A percentile compares a stretch with the other conserved stretches of the same genome.
Conservation (phyloP, 2,113 vertebrate genomes). For the Brachyhypopomus gauderio region DNA sequence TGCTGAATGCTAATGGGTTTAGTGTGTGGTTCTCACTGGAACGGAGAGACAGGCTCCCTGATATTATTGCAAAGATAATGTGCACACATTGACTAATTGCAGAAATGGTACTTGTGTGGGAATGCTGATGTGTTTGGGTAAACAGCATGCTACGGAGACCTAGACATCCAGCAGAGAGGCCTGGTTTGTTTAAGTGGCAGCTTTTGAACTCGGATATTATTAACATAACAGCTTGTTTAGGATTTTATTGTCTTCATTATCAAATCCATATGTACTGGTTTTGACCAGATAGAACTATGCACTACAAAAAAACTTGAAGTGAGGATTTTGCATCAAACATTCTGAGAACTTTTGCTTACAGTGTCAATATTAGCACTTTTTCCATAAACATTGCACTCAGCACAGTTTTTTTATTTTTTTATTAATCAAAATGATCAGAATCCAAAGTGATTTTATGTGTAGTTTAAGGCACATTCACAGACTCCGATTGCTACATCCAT, state of each 20-base stretch:
- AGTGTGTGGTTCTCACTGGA: slow-evolving; percentile 7
- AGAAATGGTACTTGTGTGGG: slow-evolving; percentile 45
- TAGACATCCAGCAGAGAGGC: slow-evolving; percentile 18
- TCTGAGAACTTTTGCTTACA: neutral
- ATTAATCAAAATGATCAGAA: too few relatives aligned
- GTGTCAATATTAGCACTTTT: neutral
- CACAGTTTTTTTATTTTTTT: neutral
- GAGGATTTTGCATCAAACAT: neutral
- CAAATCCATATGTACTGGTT: neutral
- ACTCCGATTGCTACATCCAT: slow-evolving; percentile 17
- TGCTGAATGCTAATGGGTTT: slow-evolving; percentile 3
- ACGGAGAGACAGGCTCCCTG: slow-evolving; percentile 39
- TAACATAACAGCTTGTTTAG: slow-evolving; percentile 33
- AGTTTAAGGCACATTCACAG: neutral
- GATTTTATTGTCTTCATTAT: slow-evolving; percentile 13
- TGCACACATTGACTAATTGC: slow-evolving; percentile 53
- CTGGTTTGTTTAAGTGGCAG: neutral
- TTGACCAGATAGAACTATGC: neutral
- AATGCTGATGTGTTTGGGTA: slow-evolving; percentile 28
- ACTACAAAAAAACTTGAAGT: neutral
- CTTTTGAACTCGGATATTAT: slow-evolving; percentile 21
- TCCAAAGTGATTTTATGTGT: neutral
- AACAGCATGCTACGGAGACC: slow-evolving; percentile 18
- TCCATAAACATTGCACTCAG: neutral
- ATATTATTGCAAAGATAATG: slow-evolving; percentile 35